These are phyloP conservation scores for Agonopterix heracliana DNA, from an alignment of 2,888 invertebrate species.

Conservation along the genomic window DNA sequence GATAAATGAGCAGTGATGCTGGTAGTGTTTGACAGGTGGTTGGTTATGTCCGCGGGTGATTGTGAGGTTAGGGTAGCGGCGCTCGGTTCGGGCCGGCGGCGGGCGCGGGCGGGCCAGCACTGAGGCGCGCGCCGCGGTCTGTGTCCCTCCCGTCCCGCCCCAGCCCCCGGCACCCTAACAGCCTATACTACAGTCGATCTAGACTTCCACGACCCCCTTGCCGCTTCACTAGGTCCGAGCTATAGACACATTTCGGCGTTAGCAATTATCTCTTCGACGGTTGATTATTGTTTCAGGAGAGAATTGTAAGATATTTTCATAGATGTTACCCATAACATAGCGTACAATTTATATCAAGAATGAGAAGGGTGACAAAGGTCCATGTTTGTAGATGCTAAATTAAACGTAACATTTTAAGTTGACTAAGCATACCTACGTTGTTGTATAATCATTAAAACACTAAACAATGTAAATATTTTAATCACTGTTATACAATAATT, in stretches of 20 bases:
- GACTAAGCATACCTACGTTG: no score
- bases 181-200: constrained; percentile 28
- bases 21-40: constrained; percentile 11
- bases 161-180: constrained; percentile 35
- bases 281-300: no score
- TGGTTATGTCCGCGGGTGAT: background rate
- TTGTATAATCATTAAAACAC: no score
- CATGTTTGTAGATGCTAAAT: no score
- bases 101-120: constrained; percentile 71
- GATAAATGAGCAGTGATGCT: background rate
- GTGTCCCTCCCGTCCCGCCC: constrained; percentile 27
- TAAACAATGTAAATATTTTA: no score
- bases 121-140: constrained; percentile 53
- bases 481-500: no score
- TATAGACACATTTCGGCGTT: constrained; percentile 6
- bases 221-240: constrained; percentile 16
- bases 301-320: no score
- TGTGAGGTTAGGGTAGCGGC: constrained; percentile 54
- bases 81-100: constrained; percentile 62
- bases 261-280: no score
- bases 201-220: constrained; percentile 40
- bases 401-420: no score
- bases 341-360: no score
- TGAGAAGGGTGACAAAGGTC: no score
- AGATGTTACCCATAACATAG: no score